Base-by-base conservation (phyloP, 2,888 invertebrate species). In the Neoascia interrupta region DNA sequence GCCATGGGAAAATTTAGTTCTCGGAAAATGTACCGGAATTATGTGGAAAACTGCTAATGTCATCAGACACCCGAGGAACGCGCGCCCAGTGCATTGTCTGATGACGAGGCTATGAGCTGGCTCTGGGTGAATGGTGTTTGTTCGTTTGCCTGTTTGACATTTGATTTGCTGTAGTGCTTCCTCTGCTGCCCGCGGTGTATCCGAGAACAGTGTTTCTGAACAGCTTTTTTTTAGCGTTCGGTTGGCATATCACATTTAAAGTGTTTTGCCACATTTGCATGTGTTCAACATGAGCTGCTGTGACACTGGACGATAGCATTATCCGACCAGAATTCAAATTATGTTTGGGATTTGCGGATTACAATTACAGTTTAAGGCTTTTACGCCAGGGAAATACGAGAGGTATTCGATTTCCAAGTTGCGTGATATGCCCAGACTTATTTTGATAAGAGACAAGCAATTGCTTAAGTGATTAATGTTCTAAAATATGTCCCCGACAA, bases 1-100 rank as follows among this genome's bases (percentile, higher is more conserved):
- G 49, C 56, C 73, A 66, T 83, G 83, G 81, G 83, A 83, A 83
- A 83, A 83, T 81, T 73, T 60, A 82, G 66, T 83, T 83, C 83
- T 81, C 68, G 82, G 76, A 83, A 82, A 82, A 74, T 81, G 76
- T 83, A 75, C 81, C 81, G 81, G 81, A 81, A 81, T 79, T 69
- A 79, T 69, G 64, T 70, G 64, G 81, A 81, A 81, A 64, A 75
- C 41, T 70, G 75, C 81, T 75, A 73, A 60, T 73, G 79, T 73
- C 73, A 79, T 73, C 79, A 79, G 79, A 79, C 79, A 79, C 79
- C 60, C 60, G 66, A 79, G 66, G 66, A 79, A 79, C 79, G 73
- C 66, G 72, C 60, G 37, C 70, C 37, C 34, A 66, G 11, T 53
- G 39, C 66, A 73, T 66, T 73, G 60, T 60, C 58, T 18, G 8